Base-by-base conservation (phyloP, 2,797 vertebrate genomes). In the Rhabdomys pumilio region DNA sequence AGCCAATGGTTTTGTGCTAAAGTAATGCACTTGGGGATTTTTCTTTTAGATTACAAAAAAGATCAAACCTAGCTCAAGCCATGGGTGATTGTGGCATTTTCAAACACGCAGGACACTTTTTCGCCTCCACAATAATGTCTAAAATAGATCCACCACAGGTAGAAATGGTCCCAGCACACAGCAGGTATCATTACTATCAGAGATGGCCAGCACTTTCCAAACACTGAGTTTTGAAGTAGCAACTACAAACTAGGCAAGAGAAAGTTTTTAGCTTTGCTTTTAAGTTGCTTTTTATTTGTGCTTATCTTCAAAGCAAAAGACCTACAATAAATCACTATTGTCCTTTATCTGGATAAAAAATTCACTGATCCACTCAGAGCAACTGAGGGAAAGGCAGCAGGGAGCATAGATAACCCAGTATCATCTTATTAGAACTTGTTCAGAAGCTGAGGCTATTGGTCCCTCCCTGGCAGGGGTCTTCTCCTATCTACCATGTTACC, bases 31-130 rank as follows among this genome's bases (percentile, higher is more conserved):
- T 59, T 13, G 3, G 55, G 20, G 67, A 63, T 61, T 89, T 92
- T 90, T 93, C 88, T 88, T 94, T 94, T 85, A 53, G 73, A 95
- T 15, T 75, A 72, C 44, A n/a, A 90, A 90, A 90, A n/a, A 83
- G 55, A 96, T 95, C 84, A 91, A 90, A 89, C 81, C 69, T 88
- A 61, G 22, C 72, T 93, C 17, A 57, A 92, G 63, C 57, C 44
- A 6, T 34, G n/a, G 91, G 86, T 97, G 90, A 65, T 92, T 95
- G 53, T 81, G 88, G 75, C 76, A 73, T 90, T 94, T 97, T 94
- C 92, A 88, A 89, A 90, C 29, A 88, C 75, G 31, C 7, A 15
- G 57, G 57, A 79, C 47, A 90, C 81, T 95, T 79, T 79, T 69
- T 75, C 47, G 24, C 92, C 55, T 93, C 34, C 55, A 53, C 63